Base-by-base conservation (phyloP, 1,140 invertebrate species). In the Maconellicoccus hirsutus region DNA sequence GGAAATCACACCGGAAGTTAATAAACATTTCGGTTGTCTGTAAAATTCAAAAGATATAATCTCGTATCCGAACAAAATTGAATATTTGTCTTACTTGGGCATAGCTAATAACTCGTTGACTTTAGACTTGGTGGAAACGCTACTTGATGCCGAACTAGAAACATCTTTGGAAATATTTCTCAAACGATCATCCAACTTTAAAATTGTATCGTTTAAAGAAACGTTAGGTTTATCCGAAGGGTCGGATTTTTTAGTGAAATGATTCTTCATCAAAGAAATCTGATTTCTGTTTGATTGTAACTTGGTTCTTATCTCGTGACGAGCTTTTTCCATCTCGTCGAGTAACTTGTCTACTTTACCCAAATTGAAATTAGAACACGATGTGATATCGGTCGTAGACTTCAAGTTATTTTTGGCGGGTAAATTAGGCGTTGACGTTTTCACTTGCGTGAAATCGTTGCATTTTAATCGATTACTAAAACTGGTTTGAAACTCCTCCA, bases 241-340 rank as follows among this genome's bases (percentile, higher is more conserved):
- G n/a, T 52, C n/a, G 4, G n/a, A 8, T 16, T 52, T 52, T 52
- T 52, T 52, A 19, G 2, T 8, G n/a, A 52, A 52, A 52, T 52
- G 10, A 52, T 52, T 19, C n/a, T 52, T 52, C 38, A 27, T 71
- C 7, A 25, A 21, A 33, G 12, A 16, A 52, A 25, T 39, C n/a
- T 25, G 70, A 71, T 69, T 39, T 59, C 66, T 25, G 39, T 19
- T 71, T 2, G 33, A 29, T 59, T 73, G 73, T 7, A 76, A 66
- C 70, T 76, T 76, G 1, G 75, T 72, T 72, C 74, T 73, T 19
- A 77, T 77, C 73, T 79, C 77, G 25, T 76, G 74, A 38, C 82
- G 79, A 0, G 79, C 79, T 25, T 74, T 75, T 59, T 82, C 81
- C 76, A 83, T 80, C 72, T 82, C 78, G 69, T 78, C 77, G 7